A percentile compares a stretch with the other conserved stretches of the same genome.
Conservation (phyloP, 2,113 vertebrate species). For the Phycodurus eques region DNA sequence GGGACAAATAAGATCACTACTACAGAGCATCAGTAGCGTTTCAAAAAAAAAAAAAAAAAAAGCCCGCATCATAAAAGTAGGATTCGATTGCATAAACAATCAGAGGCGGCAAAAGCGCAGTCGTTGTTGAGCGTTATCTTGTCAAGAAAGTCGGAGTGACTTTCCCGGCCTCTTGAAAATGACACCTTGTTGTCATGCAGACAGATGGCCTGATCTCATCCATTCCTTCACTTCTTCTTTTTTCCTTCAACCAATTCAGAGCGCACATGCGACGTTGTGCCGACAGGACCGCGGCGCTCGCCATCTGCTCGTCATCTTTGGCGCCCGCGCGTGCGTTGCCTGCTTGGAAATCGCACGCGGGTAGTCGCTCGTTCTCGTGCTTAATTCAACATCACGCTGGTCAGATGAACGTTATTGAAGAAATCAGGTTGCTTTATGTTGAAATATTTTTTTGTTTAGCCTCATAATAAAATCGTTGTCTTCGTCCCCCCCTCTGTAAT, state of each 20-base stretch:
- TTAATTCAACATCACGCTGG: neutral
- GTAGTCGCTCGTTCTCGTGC: neutral
- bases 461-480: neutral
- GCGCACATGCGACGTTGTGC: conserved; percentile 31
- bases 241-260: neutral
- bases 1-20: no score
- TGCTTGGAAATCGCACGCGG: conserved; percentile 11
- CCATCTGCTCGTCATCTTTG: conserved; percentile 64
- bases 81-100: conserved; percentile 42
- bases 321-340: conserved; percentile 35
- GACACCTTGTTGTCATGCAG: conserved; percentile 46
- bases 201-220: conserved; percentile 64
- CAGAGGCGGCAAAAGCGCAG: conserved; percentile 36
- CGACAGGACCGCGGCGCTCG: conserved; percentile 56
- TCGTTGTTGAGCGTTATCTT: conserved; percentile 16
- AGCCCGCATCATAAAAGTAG: conserved; percentile 37
- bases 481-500: no score
- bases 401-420: conserved; percentile 2
- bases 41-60: conserved; percentile 26
- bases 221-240: conserved; percentile 7
- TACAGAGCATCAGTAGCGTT: conserved; percentile 2
- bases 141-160: conserved; percentile 24
- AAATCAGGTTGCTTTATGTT: neutral
- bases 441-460: neutral
- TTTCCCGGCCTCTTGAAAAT: conserved; percentile 47